phyloP scores from a whole-genome alignment of 2,113 vertebrate species.

The Sylvilagus bachmani region DNA sequence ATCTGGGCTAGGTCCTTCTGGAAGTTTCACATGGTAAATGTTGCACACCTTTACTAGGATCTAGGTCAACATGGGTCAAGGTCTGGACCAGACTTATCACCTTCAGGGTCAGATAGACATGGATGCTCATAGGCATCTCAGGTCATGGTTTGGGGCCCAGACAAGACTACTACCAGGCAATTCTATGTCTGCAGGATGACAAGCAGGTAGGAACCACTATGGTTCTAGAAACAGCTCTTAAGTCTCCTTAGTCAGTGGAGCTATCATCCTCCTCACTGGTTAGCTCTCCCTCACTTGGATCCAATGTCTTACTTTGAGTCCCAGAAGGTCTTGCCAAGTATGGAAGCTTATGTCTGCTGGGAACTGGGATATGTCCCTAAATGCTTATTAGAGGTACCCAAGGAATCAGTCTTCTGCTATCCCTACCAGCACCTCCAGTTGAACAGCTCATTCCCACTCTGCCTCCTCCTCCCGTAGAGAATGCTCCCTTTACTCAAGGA shows the following conservation, averaged over 20 bases:
- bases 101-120: not conserved
- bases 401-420: not conserved
- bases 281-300: not conserved
- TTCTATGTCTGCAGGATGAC: no score
- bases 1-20: not conserved
- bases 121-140: not conserved
- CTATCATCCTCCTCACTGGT: not conserved
- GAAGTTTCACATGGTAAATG: not conserved
- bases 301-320: not conserved
- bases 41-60: fast-evolving
- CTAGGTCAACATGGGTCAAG: not conserved
- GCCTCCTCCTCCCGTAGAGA: not conserved
- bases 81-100: not conserved
- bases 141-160: not conserved
- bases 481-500: not conserved
- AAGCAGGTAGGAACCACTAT: not conserved
- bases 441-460: not conserved
- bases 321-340: not conserved
- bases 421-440: not conserved
- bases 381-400: not conserved
- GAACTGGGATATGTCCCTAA: not conserved
- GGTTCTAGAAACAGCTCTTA: not conserved
- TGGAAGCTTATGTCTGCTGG: not conserved
- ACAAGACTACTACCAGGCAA: no score
- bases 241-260: not conserved